Percentiles rank a stretch among this genome's conserved stretches.
phyloP scores from a whole-genome alignment of 2,113 vertebrate genomes.

The Nestor notabilis region DNA sequence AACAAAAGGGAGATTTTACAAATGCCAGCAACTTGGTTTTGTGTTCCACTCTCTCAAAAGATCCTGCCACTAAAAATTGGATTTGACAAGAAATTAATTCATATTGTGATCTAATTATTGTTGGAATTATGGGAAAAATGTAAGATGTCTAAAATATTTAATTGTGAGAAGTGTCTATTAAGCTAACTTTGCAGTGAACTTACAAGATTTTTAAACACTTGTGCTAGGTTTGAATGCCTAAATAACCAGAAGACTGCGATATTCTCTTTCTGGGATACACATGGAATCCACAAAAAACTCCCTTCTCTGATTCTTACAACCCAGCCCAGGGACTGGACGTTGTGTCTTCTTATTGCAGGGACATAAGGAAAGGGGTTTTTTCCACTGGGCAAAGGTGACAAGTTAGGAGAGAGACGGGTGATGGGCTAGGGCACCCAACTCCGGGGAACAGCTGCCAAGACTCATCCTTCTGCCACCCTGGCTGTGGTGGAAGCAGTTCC shows the following conservation, averaged over 20 bases:
- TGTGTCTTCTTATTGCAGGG: neutral
- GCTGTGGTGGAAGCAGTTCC: neutral
- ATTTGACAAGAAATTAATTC: slow-evolving; percentile 80
- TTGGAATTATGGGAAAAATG: slow-evolving; percentile 70
- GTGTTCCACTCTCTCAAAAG: slow-evolving; percentile 35
- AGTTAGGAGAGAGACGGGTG: neutral
- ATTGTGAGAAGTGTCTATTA: slow-evolving; percentile 66
- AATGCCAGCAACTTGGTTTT: slow-evolving; percentile 30
- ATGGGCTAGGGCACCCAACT: rapidly evolving
- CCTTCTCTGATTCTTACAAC: neutral
- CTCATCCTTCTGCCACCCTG: neutral
- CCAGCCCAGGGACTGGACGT: neutral
- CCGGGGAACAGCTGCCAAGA: rapidly evolving
- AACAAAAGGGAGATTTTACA: neutral
- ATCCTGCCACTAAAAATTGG: slow-evolving; percentile 67
- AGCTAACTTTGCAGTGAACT: slow-evolving; percentile 47
- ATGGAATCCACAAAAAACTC: neutral
- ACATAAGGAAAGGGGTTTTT: neutral
- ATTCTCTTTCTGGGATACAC: neutral
- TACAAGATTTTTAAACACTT: slow-evolving; percentile 29
- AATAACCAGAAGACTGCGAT: neutral
- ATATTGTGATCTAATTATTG: slow-evolving; percentile 74
- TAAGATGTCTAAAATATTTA: slow-evolving; percentile 75
- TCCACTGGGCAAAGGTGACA: neutral
- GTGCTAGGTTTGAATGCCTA: neutral